Evolutionary conservation across 2,797 vertebrate species (phyloP).

Genomic region (Urosaurus nigricauda): DNA sequence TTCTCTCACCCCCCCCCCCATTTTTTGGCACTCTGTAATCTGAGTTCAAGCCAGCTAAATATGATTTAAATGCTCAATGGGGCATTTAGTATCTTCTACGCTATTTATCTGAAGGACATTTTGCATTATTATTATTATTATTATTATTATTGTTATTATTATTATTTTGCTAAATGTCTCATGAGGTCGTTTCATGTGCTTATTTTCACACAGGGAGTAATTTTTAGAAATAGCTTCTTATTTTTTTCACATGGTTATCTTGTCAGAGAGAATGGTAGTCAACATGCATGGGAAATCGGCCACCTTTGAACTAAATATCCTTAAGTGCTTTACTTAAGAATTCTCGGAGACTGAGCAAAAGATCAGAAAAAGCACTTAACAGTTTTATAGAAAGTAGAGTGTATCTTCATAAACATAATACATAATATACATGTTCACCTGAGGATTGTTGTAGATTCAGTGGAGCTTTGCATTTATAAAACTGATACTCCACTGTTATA

Average conservation of each 20-base stretch:
- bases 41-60: neutral
- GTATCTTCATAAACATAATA: neutral
- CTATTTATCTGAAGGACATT: conserved; percentile 18
- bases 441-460: neutral
- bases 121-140: conserved; percentile 6
- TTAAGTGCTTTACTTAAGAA: neutral
- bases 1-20: no score
- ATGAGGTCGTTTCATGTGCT: neutral
- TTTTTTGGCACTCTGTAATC: neutral
- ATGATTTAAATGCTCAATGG: conserved; percentile 16
- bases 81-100: conserved; percentile 3
- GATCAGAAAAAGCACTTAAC: neutral
- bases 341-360: neutral
- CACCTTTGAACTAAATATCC: neutral
- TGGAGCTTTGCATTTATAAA: neutral
- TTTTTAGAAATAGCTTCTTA: neutral
- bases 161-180: conserved; percentile 6
- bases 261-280: conserved; percentile 9
- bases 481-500: neutral
- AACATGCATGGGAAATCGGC: neutral
- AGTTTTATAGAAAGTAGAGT: neutral
- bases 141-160: conserved; percentile 15
- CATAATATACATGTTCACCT: neutral
- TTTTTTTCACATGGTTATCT: neutral
- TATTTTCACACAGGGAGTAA: neutral